These are phyloP conservation scores for Ormyrus labotus DNA, from an alignment of 2,888 invertebrate genomes.

Conservation along the genomic window DNA sequence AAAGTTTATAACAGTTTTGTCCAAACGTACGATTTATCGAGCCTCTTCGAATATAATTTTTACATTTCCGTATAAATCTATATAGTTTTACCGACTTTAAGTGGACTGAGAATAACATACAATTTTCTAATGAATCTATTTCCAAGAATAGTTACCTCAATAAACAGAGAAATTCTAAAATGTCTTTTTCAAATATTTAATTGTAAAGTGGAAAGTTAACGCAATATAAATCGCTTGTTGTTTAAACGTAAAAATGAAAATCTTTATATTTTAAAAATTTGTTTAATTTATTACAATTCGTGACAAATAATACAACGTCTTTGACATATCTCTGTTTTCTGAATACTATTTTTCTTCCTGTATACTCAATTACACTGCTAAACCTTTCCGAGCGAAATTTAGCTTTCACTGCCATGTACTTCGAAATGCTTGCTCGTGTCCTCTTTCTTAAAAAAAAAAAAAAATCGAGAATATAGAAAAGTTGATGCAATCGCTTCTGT, in stretches of 20 bases:
- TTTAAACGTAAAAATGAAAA: no score
- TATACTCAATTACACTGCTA: neutral
- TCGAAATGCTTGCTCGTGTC: no score
- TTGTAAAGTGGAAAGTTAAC: no score
- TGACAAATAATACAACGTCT: neutral
- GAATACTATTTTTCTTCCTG: neutral
- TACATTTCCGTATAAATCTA: slow-evolving; percentile 30
- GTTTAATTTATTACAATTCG: neutral
- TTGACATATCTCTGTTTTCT: neutral
- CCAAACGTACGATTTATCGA: neutral
- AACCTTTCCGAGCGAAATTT: no score
- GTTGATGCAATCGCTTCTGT: neutral
- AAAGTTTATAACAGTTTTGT: slow-evolving; percentile 12
- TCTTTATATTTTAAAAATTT: neutral
- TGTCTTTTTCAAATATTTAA: neutral
- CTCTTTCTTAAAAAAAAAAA: neutral
- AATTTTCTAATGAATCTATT: slow-evolving; percentile 18
- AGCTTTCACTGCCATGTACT: no score
- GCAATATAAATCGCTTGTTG: no score
- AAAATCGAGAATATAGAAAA: no score
- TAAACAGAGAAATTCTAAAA: slow-evolving; percentile 11
- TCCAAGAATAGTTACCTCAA: slow-evolving; percentile 1
- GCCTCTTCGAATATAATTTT: slow-evolving; percentile 21
- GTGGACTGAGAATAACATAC: slow-evolving; percentile 28
- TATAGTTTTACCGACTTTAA: slow-evolving; percentile 32